Evolutionary conservation across 2,888 invertebrate genomes (phyloP).

Genomic region (Drosophila conformis): DNA sequence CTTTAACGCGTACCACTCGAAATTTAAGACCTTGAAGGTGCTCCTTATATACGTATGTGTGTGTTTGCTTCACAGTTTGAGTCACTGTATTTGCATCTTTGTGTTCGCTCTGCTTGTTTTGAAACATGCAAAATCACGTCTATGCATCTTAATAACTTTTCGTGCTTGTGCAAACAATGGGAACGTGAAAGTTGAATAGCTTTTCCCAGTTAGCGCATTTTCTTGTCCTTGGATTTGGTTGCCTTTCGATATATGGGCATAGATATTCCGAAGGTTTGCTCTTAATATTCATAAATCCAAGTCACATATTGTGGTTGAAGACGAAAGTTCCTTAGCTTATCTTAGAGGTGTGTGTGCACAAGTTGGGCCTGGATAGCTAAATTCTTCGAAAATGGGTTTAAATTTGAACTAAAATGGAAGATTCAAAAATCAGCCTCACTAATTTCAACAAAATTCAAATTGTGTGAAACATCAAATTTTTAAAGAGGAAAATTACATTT

Average conservation of each 20-base stretch:
- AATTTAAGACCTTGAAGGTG: constrained; percentile 56
- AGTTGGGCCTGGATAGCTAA: neutral
- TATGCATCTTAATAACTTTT: constrained; percentile 77
- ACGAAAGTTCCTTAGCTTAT: constrained; percentile 34
- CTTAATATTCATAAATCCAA: constrained; percentile 58
- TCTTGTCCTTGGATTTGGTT: constrained; percentile 24
- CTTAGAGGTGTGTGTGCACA: neutral
- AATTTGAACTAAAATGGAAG: neutral
- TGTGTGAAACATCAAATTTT: neutral
- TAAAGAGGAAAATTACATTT: neutral
- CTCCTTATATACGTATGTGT: constrained; percentile 11
- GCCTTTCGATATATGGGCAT: constrained; percentile 7
- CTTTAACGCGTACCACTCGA: constrained; percentile 16
- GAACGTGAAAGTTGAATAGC: constrained; percentile 74
- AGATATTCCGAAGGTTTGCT: neutral
- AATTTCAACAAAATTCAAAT: neutral
- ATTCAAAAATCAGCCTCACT: neutral
- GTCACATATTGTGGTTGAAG: constrained; percentile 41
- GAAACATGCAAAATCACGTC: constrained; percentile 73
- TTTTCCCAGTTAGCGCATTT: constrained; percentile 56
- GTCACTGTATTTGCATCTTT: constrained; percentile 13
- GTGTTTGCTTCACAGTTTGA: constrained; percentile 2
- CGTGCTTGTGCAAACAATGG: constrained; percentile 74
- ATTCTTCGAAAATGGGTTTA: neutral
- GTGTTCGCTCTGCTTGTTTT: constrained; percentile 35